A percentile compares a stretch with the other conserved stretches of the same genome.
Evolutionary conservation across 2,797 vertebrate genomes (phyloP).

Genomic region (Bovichtus variegatus): DNA sequence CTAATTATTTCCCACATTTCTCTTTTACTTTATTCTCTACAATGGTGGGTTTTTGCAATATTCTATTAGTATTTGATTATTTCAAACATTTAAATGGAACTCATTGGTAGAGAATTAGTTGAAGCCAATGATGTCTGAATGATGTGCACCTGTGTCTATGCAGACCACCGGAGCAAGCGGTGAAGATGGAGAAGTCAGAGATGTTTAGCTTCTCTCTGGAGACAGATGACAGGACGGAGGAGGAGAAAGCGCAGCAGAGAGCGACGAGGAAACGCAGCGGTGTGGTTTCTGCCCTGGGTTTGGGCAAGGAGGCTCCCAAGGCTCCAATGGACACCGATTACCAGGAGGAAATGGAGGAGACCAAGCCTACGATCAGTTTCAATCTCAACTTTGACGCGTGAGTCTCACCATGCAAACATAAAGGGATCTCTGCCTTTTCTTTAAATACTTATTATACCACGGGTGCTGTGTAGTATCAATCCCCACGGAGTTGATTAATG

Average conservation of each 20-base stretch:
- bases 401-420: constrained; percentile 47
- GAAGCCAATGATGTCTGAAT: background rate
- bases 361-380: constrained; percentile 82
- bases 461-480: constrained; percentile 31
- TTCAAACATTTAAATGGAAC: no score
- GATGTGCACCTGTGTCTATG: background rate
- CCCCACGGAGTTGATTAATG: background rate
- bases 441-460: background rate
- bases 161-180: constrained; percentile 22
- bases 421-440: constrained; percentile 13
- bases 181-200: constrained; percentile 86
- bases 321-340: constrained; percentile 91
- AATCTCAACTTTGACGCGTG: constrained; percentile 84
- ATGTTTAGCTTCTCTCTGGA: constrained; percentile 80
- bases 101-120: no score
- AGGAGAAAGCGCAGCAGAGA: constrained; percentile 74
- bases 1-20: no score
- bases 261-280: constrained; percentile 60
- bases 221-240: constrained; percentile 84
- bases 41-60: no score
- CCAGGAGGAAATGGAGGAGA: constrained; percentile 83
- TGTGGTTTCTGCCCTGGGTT: constrained; percentile 74
- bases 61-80: no score
- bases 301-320: constrained; percentile 72
- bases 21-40: no score